These are phyloP conservation scores for Polypedilum vanderplanki DNA, from an alignment of 1,140 invertebrate species.

Conservation along the genomic window DNA sequence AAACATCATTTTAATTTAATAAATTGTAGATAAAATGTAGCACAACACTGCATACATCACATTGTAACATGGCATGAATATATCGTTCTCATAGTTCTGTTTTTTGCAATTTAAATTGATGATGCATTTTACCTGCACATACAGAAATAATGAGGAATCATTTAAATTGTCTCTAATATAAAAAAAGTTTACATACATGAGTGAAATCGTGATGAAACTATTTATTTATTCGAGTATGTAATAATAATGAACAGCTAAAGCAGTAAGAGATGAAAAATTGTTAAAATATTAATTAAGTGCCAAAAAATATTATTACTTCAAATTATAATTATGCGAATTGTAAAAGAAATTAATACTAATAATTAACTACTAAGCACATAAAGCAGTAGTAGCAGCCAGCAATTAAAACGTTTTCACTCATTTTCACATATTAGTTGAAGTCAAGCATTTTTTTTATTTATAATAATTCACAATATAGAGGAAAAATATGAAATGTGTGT, in stretches of 20 bases:
- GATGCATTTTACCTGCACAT: not conserved
- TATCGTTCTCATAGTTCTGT: no score
- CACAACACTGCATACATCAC: not conserved
- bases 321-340: conserved; percentile 19
- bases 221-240: conserved; percentile 3
- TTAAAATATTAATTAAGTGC: conserved; percentile 25
- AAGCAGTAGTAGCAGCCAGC: not conserved
- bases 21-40: conserved; percentile 16
- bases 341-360: not conserved
- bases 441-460: not conserved
- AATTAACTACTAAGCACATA: no score
- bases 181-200: no score
- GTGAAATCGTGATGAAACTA: not conserved
- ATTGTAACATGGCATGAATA: not conserved
- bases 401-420: conserved; percentile 27
- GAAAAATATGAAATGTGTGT: not conserved
- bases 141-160: not conserved
- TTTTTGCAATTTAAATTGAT: conserved; percentile 3
- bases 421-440: conserved; percentile 1
- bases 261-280: not conserved
- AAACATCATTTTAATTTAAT: not conserved
- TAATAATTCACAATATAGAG: not conserved
- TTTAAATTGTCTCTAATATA: not conserved
- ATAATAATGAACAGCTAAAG: not conserved
- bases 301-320: conserved; percentile 5